These are phyloP conservation scores for Notarius lentiginosus DNA, from an alignment of 2,113 vertebrate species.

Conservation along the genomic window DNA sequence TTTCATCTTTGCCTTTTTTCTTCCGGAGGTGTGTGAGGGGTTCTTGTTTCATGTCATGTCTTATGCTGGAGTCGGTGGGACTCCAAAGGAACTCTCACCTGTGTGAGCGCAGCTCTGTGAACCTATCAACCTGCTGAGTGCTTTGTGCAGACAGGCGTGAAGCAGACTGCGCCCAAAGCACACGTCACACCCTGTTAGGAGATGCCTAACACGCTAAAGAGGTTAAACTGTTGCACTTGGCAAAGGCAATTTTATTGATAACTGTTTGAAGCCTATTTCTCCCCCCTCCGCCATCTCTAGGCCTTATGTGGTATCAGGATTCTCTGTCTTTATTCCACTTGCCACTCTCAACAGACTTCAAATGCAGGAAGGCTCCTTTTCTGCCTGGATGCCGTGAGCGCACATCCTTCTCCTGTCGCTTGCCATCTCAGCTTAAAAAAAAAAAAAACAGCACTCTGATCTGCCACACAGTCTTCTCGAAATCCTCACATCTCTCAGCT, in stretches of 20 bases:
- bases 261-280: conserved; percentile 69
- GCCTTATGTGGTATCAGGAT: conserved; percentile 65
- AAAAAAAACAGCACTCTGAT: conserved; percentile 67
- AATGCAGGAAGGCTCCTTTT: conserved; percentile 64
- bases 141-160: conserved; percentile 67
- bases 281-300: conserved; percentile 46
- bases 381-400: conserved; percentile 43
- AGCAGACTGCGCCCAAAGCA: conserved; percentile 64
- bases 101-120: conserved; percentile 67
- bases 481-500: conserved; percentile 65
- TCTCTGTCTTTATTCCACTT: conserved; percentile 67
- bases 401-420: conserved; percentile 61
- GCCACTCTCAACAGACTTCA: conserved; percentile 73
- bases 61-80: conserved; percentile 64
- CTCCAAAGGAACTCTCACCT: conserved; percentile 65
- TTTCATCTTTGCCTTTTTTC: conserved; percentile 50
- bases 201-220: conserved; percentile 69
- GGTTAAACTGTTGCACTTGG: conserved; percentile 76
- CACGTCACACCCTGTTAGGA: conserved; percentile 72
- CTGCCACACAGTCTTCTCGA: conserved; percentile 68
- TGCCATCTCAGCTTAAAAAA: conserved; percentile 35
- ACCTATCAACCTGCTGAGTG: conserved; percentile 67
- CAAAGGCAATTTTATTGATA: conserved; percentile 77
- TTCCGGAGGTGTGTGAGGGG: conserved; percentile 33
- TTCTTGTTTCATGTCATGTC: conserved; percentile 57